Evolutionary conservation across 2,888 invertebrate species (phyloP).

Genomic region (Bombylius discolor): DNA sequence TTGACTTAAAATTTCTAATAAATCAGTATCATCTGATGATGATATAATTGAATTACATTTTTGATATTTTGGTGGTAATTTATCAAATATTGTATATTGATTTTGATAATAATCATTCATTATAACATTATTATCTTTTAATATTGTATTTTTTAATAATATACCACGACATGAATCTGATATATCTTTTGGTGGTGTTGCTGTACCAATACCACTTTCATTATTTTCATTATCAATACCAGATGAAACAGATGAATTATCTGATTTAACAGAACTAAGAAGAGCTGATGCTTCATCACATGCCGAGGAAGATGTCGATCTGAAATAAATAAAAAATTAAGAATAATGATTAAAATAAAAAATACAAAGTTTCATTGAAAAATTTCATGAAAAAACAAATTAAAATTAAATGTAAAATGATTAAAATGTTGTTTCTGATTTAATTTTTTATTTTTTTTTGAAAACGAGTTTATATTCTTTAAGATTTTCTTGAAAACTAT

Average conservation of each 20-base stretch:
- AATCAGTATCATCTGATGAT: constrained; percentile 33
- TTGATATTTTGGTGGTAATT: neutral
- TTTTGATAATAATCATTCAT: neutral
- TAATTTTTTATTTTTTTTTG: too few relatives aligned
- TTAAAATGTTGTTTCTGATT: too few relatives aligned
- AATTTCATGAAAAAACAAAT: too few relatives aligned
- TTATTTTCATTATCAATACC: constrained; percentile 30
- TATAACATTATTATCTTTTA: constrained; percentile 21
- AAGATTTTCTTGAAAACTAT: too few relatives aligned
- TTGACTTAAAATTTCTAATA: constrained; percentile 33
- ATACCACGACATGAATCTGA: constrained; percentile 19
- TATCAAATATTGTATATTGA: neutral
- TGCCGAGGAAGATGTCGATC: constrained; percentile 34
- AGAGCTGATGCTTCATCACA: constrained; percentile 32
- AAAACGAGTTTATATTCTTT: too few relatives aligned
- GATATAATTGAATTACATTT: neutral
- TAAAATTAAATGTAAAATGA: too few relatives aligned
- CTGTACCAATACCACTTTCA: constrained; percentile 34
- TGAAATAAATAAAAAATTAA: constrained; percentile 18
- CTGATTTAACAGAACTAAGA: constrained; percentile 34
- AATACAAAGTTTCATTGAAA: too few relatives aligned
- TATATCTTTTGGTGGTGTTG: constrained; percentile 34
- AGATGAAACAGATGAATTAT: constrained; percentile 34
- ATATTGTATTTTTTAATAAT: constrained; percentile 22
- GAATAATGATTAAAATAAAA: neutral